Base-by-base conservation (phyloP, 2,888 invertebrate species). In the Rhodophaea formosa region DNA sequence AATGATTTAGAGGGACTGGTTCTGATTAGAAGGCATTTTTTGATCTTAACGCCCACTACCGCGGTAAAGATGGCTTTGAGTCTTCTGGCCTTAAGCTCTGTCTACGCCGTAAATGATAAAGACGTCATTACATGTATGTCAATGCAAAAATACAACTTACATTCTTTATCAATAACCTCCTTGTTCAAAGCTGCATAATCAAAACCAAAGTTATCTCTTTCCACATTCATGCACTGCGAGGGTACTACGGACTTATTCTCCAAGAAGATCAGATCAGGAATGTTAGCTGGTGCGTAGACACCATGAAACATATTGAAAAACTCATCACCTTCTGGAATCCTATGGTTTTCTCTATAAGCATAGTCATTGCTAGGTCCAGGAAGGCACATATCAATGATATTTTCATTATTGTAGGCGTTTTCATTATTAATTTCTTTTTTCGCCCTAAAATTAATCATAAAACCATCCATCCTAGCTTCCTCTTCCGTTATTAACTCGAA, bases 401-500 rank as follows among this genome's bases (percentile, higher is more conserved):
- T 58, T 45, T 47, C 54, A 29, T 44, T 17, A 14, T 44, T 59
- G n/a, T 45, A 16, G 14, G 16, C 23, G 29, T 15, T 12, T 32
- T 15, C 2, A 17, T 52, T 17, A 29, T 60, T 47, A 15, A 15
- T 43, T 7, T 46, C 35, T n/a, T 30, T 49, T 1, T 49, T 2
- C 23, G 2, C 23, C 8, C 57, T 57, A 17, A 58, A 64, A 51
- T 76, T 71, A 8, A 69, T 61, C 1, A 77, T 66, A 3, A 72
- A 56, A 2, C 73, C 74, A 5, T 70, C 64, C 16, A 62, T 61
- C 53, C 69, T 69, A 3, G 88, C 84, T 63, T 87, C 86, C 1
- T 66, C 63, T 73, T 88, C 88, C 1, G 75, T 73, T 45, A 88
- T 88, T 56, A 87, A 85, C 69, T 88, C 88, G 56, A 88, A 89